Evolutionary conservation across 2,888 invertebrate genomes (phyloP), one percentile per base, ranked within the genome.

Genomic region (Sinotaia quadrata): DNA sequence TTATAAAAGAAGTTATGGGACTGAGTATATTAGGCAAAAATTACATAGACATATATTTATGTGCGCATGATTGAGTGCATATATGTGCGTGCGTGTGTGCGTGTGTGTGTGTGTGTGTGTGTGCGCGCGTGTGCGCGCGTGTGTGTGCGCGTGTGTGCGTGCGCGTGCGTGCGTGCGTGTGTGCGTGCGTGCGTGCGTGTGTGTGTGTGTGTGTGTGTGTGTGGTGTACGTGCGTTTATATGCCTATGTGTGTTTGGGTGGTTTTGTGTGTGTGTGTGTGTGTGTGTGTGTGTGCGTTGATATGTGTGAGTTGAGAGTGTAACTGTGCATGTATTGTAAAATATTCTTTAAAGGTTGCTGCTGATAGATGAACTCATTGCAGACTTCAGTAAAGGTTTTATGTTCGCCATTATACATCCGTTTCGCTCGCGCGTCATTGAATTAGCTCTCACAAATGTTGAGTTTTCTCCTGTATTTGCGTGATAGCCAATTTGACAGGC

Each of bases 181-280:
- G 66, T 57, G 66, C 34, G 57, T 57, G 52, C 12, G 41, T 36
- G 54, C n/a, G 29, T 36, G 37, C 24, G 37, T 58, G 44, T 15
- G 8, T 58, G 58, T 24, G n/a, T 33, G 33, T 24, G 58, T 27
- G 58, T 18, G n/a, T 57, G 34, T 57, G 51, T 21, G 7, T 15
- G 21, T 18, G 7, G 36, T 34, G 36, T 33, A 33, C 36, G n/a
- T 33, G 58, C n/a, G 4, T 31, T 33, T 24, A 34, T 7, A 15
- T 34, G 29, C 27, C 18, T 4, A 31, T 27, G 61, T 61, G 31
- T 27, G 47, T 31, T 31, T 51, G 52, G 51, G 52, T 51, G 62
- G 51, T 51, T 51, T 34, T 62, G 62, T 51, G 34, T 34, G 62
- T 52, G 52, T 52, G 63, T 52, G 52, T 63, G 63, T 52, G 37